Evolutionary conservation across 2,113 vertebrate genomes (phyloP).

Genomic region (Tupaia tana): DNA sequence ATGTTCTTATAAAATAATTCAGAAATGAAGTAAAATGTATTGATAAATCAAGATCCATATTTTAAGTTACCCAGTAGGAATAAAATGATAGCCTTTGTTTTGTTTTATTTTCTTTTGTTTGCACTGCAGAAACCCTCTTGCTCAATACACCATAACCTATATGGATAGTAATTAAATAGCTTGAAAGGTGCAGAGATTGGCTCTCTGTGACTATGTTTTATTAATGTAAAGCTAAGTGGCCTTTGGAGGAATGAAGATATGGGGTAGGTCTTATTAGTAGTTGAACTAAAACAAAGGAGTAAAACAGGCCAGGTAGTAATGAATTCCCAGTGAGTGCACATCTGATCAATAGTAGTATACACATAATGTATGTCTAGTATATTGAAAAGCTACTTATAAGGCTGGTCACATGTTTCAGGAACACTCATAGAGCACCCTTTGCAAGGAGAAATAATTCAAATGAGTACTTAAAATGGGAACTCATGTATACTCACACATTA

Average conservation of each 20-base stretch:
- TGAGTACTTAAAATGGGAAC: not conserved
- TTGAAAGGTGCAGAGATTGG: not conserved
- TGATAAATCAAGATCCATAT: not conserved
- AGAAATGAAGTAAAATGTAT: conserved; percentile 5
- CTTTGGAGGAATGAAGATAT: not conserved
- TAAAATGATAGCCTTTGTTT: not conserved
- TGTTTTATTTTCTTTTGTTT: not conserved
- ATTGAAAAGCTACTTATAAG: not conserved
- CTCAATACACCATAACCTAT: not conserved
- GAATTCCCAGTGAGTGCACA: not conserved
- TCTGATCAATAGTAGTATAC: not conserved
- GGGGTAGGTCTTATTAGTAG: not conserved
- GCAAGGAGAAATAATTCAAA: not conserved
- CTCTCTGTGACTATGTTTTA: not conserved
- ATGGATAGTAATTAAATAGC: not conserved
- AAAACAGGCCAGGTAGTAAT: not conserved
- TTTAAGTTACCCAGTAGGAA: not conserved
- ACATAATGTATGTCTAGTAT: not conserved
- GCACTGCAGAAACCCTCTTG: not conserved
- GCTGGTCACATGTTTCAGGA: not conserved
- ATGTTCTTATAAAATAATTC: not conserved
- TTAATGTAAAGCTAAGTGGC: not conserved
- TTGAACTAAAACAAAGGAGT: not conserved
- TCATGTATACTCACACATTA: not conserved
- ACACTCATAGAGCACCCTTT: not conserved